Conservation (phyloP, 2,797 vertebrate species). For the Centroberyx gerrardi region DNA sequence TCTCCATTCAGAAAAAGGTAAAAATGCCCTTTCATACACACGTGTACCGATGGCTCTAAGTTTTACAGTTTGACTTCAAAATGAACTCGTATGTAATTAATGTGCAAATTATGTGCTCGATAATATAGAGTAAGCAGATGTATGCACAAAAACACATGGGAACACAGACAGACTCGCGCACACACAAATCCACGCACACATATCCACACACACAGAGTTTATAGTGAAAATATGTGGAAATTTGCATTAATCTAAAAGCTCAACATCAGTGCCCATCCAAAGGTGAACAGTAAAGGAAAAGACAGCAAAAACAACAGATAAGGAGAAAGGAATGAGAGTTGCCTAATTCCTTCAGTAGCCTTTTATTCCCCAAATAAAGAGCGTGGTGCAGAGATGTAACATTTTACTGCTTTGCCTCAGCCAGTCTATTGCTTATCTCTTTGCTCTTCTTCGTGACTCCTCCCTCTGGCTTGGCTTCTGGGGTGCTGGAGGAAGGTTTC, state of each 20-base stretch:
- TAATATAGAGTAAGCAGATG: constrained; percentile 69
- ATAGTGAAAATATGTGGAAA: constrained; percentile 52
- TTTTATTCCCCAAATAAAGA: constrained; percentile 67
- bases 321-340: constrained; percentile 84
- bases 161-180: constrained; percentile 42
- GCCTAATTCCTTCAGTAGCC: constrained; percentile 87
- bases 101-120: constrained; percentile 78
- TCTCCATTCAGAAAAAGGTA: constrained; percentile 58
- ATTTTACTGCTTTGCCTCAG: constrained; percentile 96
- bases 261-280: constrained; percentile 61
- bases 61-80: constrained; percentile 57
- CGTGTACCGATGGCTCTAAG: constrained; percentile 66
- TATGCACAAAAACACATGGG: constrained; percentile 65
- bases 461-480: constrained; percentile 87
- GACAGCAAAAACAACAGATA: constrained; percentile 60
- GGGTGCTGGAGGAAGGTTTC: constrained; percentile 84
- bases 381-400: constrained; percentile 66
- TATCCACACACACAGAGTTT: constrained; percentile 18
- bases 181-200: constrained; percentile 22
- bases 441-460: constrained; percentile 95
- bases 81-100: constrained; percentile 52
- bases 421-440: constrained; percentile 99
- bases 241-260: constrained; percentile 73
- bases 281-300: constrained; percentile 58
- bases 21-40: constrained; percentile 67